These are phyloP conservation scores for Clarias laeviceps DNA, from an alignment of 2,797 vertebrate species.

Conservation along the genomic window DNA sequence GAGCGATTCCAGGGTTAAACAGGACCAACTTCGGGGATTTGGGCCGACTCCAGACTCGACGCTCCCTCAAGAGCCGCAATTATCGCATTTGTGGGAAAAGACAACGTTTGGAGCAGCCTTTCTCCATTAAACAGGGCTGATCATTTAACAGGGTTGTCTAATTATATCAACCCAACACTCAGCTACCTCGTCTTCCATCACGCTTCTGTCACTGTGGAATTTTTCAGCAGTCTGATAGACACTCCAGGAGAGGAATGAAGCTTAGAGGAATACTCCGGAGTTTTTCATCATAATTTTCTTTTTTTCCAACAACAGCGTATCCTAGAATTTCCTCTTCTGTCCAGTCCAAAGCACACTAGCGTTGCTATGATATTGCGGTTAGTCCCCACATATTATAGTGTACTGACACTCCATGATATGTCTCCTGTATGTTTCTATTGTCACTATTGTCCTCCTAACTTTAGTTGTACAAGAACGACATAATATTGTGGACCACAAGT, in stretches of 20 bases:
- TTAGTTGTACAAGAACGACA: not conserved
- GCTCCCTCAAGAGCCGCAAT: conserved; percentile 41
- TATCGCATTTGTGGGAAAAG: conserved; percentile 46
- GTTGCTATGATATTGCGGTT: not conserved
- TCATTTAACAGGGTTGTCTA: conserved; percentile 33
- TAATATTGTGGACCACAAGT: not conserved
- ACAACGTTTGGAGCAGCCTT: conserved; percentile 23
- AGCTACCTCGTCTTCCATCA: conserved; percentile 27
- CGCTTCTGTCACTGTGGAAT: conserved; percentile 13
- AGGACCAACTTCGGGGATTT: conserved; percentile 21
- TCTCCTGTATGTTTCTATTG: not conserved
- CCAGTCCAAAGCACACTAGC: not conserved
- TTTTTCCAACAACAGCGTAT: not conserved
- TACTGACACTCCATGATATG: not conserved
- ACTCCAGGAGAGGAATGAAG: not conserved
- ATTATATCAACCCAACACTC: conserved; percentile 1
- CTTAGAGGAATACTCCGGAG: not conserved
- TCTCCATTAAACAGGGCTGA: conserved; percentile 19
- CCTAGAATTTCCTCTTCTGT: not conserved
- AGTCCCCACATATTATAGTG: not conserved
- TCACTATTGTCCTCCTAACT: not conserved
- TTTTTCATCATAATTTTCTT: not conserved
- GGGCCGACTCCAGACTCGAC: conserved; percentile 26
- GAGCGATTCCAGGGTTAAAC: conserved; percentile 6
- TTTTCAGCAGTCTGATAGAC: conserved; percentile 2